Conservation (phyloP, 1,140 invertebrate genomes). For the Drosophila gunungcola region DNA sequence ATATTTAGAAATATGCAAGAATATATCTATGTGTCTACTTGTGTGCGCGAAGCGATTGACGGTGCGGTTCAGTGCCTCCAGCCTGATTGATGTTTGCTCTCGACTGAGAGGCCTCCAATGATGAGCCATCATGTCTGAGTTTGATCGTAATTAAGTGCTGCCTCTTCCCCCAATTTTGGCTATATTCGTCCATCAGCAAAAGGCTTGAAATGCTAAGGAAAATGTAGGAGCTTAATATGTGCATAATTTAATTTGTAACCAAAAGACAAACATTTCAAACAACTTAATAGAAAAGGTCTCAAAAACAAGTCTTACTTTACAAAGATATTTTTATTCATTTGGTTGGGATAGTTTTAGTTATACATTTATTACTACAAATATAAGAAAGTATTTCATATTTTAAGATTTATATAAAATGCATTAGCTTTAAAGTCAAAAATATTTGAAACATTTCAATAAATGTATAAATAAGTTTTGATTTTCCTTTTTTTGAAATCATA, state of each 20-base stretch:
- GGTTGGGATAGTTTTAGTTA: too few relatives aligned
- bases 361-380: too few relatives aligned
- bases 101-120: constrained; percentile 26
- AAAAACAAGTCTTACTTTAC: too few relatives aligned
- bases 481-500: too few relatives aligned
- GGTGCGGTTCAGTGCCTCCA: constrained; percentile 16
- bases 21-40: constrained; percentile 15
- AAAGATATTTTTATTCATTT: too few relatives aligned
- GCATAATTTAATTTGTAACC: not conserved
- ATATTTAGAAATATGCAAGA: constrained; percentile 2
- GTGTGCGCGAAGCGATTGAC: constrained; percentile 24
- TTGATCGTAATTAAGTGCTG: constrained; percentile 23
- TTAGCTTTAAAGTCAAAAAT: too few relatives aligned
- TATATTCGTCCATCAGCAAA: not conserved
- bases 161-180: not conserved
- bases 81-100: constrained; percentile 54
- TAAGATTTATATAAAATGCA: not conserved
- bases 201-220: not conserved
- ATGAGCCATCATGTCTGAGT: constrained; percentile 39
- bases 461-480: too few relatives aligned
- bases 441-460: too few relatives aligned
- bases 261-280: too few relatives aligned
- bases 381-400: too few relatives aligned
- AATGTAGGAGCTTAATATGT: not conserved
- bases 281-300: too few relatives aligned